Evolutionary conservation across 37 sponge, comb jelly and placozoan species (phyloP), one percentile per base, ranked within the genome.

Genomic region (Beroe ovata): DNA sequence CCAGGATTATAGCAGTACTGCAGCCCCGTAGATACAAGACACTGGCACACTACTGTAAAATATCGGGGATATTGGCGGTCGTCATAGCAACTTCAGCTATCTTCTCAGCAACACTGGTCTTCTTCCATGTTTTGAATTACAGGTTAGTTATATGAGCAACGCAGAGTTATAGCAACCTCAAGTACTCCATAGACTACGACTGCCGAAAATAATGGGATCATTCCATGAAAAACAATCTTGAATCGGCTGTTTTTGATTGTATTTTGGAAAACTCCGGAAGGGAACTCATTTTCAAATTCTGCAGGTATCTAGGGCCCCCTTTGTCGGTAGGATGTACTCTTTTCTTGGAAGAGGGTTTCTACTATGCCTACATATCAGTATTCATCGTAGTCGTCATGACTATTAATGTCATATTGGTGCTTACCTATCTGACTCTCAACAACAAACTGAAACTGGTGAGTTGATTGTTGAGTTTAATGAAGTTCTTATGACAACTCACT

Each of bases 1-100:
- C 6, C 36, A 26, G 69, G 69, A 66, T 66, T 3, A 30, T 30
- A 66, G 69, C 69, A 33, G 69, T 66, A 37, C 6, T 66, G 18
- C 33, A 66, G 30, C 69, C 69, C 36, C 33, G 33, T 3, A 25
- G 14, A 8, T 66, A 66, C 69, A 66, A 66, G 36, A 66, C 16
- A 18, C 36, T 66, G 1, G 69, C 69, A 19, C 25, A 66, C 16
- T 14, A 32, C 16, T 29, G 35, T 11, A 3, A 11, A 4, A 29
- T 66, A 4, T 3, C 30, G 36, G 30, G 30, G 2, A 33, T 66
- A 18, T 11, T 66, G 32, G 33, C 69, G 18, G 32, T 1, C 1
- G 30, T 66, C 69, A 14, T 66, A 18, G 18, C 69, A 4, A 29
- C 30, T 30, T 66, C 69, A 2, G 2, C 30, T 18, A 4, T 66